phyloP scores from a whole-genome alignment of 2,888 invertebrate species.

The Drosophila neonasuta region DNA sequence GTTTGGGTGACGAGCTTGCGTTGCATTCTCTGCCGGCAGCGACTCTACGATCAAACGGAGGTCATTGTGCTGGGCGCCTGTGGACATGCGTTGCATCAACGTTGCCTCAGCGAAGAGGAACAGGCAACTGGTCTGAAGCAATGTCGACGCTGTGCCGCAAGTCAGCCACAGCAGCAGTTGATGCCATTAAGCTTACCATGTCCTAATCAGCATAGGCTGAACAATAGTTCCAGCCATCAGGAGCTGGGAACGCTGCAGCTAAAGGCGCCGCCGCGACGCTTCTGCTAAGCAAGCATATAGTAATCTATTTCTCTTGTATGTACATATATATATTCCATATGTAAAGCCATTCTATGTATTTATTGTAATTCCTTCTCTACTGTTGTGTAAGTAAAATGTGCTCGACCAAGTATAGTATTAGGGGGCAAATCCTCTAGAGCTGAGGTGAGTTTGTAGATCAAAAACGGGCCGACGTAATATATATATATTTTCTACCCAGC shows the following conservation, averaged over 20 bases:
- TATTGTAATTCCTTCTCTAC: conserved; percentile 10
- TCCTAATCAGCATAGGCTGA: conserved; percentile 65
- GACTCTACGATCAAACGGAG: conserved; percentile 77
- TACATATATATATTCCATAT: conserved; percentile 29
- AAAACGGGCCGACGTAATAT: neutral
- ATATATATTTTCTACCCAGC: conserved; percentile 1
- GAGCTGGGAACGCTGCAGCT: conserved; percentile 77
- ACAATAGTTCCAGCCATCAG: conserved; percentile 25
- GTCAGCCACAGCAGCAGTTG: conserved; percentile 48
- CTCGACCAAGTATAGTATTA: conserved; percentile 23
- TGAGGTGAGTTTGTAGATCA: conserved; percentile 1
- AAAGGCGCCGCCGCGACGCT: conserved; percentile 81
- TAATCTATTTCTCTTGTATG: conserved; percentile 4
- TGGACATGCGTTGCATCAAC: conserved; percentile 81
- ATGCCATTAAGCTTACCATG: conserved; percentile 71
- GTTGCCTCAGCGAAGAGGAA: conserved; percentile 60
- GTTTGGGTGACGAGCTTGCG: conserved; percentile 80
- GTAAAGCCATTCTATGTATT: conserved; percentile 28
- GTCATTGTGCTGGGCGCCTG: conserved; percentile 79
- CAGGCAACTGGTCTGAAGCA: conserved; percentile 14
- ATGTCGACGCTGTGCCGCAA: conserved; percentile 77
- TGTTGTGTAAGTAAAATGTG: conserved; percentile 48
- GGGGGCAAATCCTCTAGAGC: conserved; percentile 6
- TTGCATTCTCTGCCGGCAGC: conserved; percentile 80
- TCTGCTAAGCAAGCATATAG: conserved; percentile 57